A percentile compares a stretch with the other conserved stretches of the same genome.
phyloP scores from a whole-genome alignment of 2,888 invertebrate species.

The Rhodophaea formosa region DNA sequence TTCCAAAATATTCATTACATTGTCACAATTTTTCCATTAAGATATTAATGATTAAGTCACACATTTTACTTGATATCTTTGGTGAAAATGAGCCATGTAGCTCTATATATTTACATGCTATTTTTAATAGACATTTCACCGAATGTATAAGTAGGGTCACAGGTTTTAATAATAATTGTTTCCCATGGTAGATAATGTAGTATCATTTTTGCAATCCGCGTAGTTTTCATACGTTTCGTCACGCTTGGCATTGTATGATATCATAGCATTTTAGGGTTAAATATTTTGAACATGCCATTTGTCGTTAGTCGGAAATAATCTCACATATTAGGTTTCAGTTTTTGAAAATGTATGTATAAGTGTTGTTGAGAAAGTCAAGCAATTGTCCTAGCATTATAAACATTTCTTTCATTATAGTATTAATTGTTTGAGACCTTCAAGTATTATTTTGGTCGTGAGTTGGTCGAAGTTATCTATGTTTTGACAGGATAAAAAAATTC shows the following conservation, averaged over 20 bases:
- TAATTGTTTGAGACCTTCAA: too few relatives aligned
- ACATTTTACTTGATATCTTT: neutral
- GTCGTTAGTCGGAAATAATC: constrained; percentile 2
- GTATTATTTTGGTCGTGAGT: too few relatives aligned
- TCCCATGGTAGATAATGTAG: constrained; percentile 19
- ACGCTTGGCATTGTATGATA: constrained; percentile 31
- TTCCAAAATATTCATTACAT: too few relatives aligned
- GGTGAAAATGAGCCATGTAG: neutral
- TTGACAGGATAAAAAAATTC: too few relatives aligned
- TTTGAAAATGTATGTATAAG: neutral
- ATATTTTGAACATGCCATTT: constrained; percentile 12
- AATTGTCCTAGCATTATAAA: too few relatives aligned
- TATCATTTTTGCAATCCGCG: constrained; percentile 10
- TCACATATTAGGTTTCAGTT: neutral
- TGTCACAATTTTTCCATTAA: too few relatives aligned
- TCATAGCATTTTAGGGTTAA: constrained; percentile 7
- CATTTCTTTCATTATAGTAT: too few relatives aligned
- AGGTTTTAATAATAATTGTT: constrained; percentile 20
- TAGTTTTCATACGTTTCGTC: constrained; percentile 19
- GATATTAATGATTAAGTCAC: too few relatives aligned
- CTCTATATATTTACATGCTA: constrained; percentile 3
- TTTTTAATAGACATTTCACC: constrained; percentile 28
- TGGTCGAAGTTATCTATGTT: too few relatives aligned
- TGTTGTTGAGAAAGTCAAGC: neutral
- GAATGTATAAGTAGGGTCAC: constrained; percentile 25